phyloP scores from a whole-genome alignment of 2,113 vertebrate species.

The Platycercus adscitus region DNA sequence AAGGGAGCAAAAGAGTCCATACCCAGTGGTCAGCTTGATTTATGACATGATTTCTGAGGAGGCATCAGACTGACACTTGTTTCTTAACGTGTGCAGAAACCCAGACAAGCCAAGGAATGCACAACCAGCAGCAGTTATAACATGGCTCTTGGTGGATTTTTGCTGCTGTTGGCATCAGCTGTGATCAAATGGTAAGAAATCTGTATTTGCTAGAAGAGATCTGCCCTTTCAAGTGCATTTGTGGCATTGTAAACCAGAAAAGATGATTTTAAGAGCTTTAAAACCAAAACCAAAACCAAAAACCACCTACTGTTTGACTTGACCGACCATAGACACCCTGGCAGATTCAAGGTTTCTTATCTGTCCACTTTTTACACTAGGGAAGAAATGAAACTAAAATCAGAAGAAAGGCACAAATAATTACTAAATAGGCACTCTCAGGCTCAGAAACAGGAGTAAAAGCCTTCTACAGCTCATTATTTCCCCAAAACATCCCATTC shows the following conservation, averaged over 20 bases:
- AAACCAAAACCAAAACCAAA: not conserved
- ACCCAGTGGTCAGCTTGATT: not conserved
- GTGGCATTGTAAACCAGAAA: not conserved
- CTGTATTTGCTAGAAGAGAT: not conserved
- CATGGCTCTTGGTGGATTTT: not conserved
- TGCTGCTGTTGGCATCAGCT: not conserved
- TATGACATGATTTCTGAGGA: not conserved
- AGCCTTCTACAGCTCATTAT: not conserved
- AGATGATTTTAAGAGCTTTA: not conserved
- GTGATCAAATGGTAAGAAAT: not conserved
- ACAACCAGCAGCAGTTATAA: not conserved
- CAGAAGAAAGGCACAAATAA: not conserved
- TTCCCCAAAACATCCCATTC: not conserved
- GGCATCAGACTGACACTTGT: not conserved
- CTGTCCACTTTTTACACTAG: constrained; percentile 96
- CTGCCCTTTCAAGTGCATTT: not conserved
- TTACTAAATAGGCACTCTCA: not conserved
- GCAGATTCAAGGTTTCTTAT: constrained; percentile 96
- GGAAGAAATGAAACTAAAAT: not conserved
- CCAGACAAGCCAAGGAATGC: not conserved
- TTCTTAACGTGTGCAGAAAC: not conserved
- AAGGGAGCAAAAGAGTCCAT: not conserved
- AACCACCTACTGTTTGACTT: constrained; percentile 91
- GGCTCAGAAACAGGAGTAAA: not conserved
- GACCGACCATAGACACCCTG: constrained; percentile 95